Conservation (phyloP, 2,888 invertebrate genomes). For the Rhyacophila evoluta region DNA sequence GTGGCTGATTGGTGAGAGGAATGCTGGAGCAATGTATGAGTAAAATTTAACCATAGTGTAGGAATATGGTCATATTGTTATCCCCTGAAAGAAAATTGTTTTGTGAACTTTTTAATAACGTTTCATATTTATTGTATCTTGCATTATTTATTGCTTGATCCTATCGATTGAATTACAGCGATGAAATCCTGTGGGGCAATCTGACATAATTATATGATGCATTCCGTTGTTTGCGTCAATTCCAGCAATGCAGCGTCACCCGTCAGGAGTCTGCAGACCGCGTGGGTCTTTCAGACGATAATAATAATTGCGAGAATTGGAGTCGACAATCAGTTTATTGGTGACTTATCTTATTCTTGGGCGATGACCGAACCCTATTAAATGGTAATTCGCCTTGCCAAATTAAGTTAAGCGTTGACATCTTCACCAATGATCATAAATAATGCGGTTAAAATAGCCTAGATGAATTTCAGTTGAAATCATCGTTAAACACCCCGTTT, state of each 20-base stretch:
- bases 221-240: not conserved
- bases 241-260: not conserved
- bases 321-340: conserved; percentile 12
- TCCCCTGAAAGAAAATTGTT: no score
- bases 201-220: not conserved
- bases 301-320: conserved; percentile 9
- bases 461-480: not conserved
- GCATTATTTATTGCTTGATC: no score
- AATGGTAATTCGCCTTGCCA: not conserved
- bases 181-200: not conserved
- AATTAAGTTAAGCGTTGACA: not conserved
- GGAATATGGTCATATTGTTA: no score
- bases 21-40: no score
- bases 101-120: no score
- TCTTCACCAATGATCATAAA: conserved; percentile 13
- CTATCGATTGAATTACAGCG: not conserved
- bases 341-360: conserved; percentile 14
- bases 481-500: not conserved
- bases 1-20: no score
- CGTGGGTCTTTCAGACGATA: conserved; percentile 22
- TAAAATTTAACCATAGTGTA: no score
- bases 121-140: no score
- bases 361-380: not conserved
- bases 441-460: not conserved
- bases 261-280: no score